Conservation (phyloP, 1,140 invertebrate genomes). For the Leptinotarsa defecta region DNA sequence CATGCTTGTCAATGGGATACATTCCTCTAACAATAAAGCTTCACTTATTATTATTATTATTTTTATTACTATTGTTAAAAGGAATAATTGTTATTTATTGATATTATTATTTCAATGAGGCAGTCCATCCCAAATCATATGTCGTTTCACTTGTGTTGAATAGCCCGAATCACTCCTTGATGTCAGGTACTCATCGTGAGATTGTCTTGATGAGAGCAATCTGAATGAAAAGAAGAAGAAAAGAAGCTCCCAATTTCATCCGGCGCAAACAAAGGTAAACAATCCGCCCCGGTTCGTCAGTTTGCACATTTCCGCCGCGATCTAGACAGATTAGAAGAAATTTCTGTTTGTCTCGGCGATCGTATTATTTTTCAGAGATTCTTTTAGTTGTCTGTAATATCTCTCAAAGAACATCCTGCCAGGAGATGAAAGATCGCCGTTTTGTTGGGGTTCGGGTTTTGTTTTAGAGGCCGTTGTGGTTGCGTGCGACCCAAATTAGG, state of each 20-base stretch:
- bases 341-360: slow-evolving; percentile 26
- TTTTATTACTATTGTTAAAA: too few species aligned
- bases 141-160: not conserved
- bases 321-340: slow-evolving; percentile 33
- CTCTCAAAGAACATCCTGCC: slow-evolving; percentile 40
- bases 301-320: slow-evolving; percentile 37
- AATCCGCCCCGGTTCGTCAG: slow-evolving; percentile 38
- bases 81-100: too few species aligned
- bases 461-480: not conserved
- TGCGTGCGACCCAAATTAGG: slow-evolving; percentile 10
- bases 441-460: slow-evolving; percentile 9
- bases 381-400: slow-evolving; percentile 38
- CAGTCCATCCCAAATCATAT: not conserved
- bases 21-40: too few species aligned
- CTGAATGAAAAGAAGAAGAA: slow-evolving; percentile 17
- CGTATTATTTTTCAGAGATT: slow-evolving; percentile 41
- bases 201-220: slow-evolving; percentile 10
- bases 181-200: not conserved
- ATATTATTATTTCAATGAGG: too few species aligned
- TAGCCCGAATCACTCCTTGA: not conserved
- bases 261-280: slow-evolving; percentile 31
- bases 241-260: slow-evolving; percentile 25
- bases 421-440: not conserved
- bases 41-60: too few species aligned
- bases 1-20: too few species aligned